Evolutionary conservation across 2,888 invertebrate species (phyloP).

Genomic region (Ernsta delagoae): DNA sequence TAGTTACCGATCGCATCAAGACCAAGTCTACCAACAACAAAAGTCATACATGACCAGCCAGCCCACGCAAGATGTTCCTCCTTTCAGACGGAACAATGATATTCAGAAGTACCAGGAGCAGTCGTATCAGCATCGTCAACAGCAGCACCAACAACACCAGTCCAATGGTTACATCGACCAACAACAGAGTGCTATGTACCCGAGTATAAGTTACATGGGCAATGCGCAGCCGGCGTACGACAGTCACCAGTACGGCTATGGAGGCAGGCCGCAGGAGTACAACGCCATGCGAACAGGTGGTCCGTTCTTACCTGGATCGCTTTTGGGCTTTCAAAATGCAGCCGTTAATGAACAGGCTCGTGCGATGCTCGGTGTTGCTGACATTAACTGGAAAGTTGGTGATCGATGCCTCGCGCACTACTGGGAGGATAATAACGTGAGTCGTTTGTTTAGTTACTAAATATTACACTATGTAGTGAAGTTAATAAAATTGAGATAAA

Average conservation of each 20-base stretch:
- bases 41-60: slow-evolving; percentile 58
- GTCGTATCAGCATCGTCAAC: slow-evolving; percentile 51
- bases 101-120: slow-evolving; percentile 65
- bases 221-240: slow-evolving; percentile 51
- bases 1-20: slow-evolving; percentile 56
- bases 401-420: slow-evolving; percentile 95
- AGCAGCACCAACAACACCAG: slow-evolving; percentile 49
- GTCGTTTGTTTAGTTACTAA: too few relatives aligned
- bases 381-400: slow-evolving; percentile 89
- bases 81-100: slow-evolving; percentile 59
- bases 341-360: slow-evolving; percentile 81
- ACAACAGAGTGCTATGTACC: slow-evolving; percentile 59
- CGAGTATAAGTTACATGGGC: slow-evolving; percentile 58
- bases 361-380: slow-evolving; percentile 81
- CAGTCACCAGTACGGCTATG: slow-evolving; percentile 60
- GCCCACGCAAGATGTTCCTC: slow-evolving; percentile 58
- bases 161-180: slow-evolving; percentile 70
- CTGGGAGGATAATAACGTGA: slow-evolving; percentile 96
- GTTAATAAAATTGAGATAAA: too few relatives aligned
- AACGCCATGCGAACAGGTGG: slow-evolving; percentile 59
- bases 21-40: slow-evolving; percentile 56
- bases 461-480: too few relatives aligned
- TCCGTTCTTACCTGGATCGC: slow-evolving; percentile 71
- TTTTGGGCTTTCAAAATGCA: slow-evolving; percentile 80
- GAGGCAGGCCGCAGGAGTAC: slow-evolving; percentile 59